These are phyloP conservation scores for Chelmon rostratus DNA, from an alignment of 2,797 vertebrate species.

Conservation along the genomic window DNA sequence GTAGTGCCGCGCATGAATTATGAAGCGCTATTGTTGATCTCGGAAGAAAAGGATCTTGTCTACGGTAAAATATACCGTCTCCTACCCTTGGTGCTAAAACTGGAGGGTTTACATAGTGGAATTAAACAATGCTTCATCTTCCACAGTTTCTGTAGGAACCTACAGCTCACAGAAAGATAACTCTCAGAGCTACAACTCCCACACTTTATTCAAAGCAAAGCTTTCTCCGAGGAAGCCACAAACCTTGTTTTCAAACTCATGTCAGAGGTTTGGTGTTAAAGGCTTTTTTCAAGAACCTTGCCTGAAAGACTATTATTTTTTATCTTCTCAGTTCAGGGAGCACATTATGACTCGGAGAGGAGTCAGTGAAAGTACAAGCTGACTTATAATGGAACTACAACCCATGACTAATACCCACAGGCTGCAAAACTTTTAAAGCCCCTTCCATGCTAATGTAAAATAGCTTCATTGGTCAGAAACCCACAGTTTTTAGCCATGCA, in stretches of 20 bases:
- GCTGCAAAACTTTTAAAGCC: constrained; percentile 83
- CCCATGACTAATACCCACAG: constrained; percentile 85
- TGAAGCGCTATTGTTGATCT: constrained; percentile 41
- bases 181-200: constrained; percentile 64
- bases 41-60: constrained; percentile 10
- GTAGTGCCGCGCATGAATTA: not conserved
- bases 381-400: constrained; percentile 86
- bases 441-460: constrained; percentile 72
- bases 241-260: constrained; percentile 75
- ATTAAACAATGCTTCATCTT: constrained; percentile 56
- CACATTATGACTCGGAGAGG: constrained; percentile 82
- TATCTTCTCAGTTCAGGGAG: constrained; percentile 86
- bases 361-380: constrained; percentile 85
- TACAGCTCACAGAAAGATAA: constrained; percentile 54
- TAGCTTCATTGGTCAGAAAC: constrained; percentile 73
- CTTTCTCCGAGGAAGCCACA: constrained; percentile 67
- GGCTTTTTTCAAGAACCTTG: constrained; percentile 70
- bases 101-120: constrained; percentile 53
- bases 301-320: constrained; percentile 85
- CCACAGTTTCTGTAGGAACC: constrained; percentile 46
- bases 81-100: constrained; percentile 33
- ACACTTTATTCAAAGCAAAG: constrained; percentile 64
- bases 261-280: constrained; percentile 74
- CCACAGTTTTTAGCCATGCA: constrained; percentile 53
- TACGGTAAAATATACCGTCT: constrained; percentile 38